Evolutionary conservation across 1,140 invertebrate species (phyloP), one percentile per base, ranked within the genome.

Genomic region (Diabrotica undecimpunctata): DNA sequence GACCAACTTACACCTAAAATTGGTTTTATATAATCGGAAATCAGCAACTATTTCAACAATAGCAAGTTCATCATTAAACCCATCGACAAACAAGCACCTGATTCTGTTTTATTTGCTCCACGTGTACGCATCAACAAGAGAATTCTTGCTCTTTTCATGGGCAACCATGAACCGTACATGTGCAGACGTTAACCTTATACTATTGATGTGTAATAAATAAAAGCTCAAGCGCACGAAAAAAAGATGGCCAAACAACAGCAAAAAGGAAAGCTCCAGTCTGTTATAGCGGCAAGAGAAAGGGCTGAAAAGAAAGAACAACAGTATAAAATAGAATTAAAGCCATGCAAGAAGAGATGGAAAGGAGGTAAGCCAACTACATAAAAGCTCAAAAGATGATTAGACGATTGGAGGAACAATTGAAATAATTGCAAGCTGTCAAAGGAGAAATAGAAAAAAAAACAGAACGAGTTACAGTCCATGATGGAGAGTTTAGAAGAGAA

Each of bases 21-120:
- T 80, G 97, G 97, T 64, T 99, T 99, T 81, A 97, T 97, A 1
- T 99, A 97, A 97, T 98, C 96, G 61, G 98, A 99, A 84, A 99
- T 99, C 77, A 88, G 97, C 72, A 99, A 99, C 77, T 98, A 96
- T 35, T 99, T 99, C 82, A 99, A 98, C 79, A 97, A 99, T 80
- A 93, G 96, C 78, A 98, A 98, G 82, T 99, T 99, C 83, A 96
- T 99, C 71, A 99, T 99, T 76, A 99, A 99, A 82, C 97, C 98
- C 37, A 99, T 99, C 73, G 97, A 99, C 82, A 99, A 99, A 82
- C 98, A 99, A 81, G 95, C 97, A 36, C 96, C 96, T 54, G 97
- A 99, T 83, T 99, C 99, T 84, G 94, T 99, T 61, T 99, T 99
- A 85, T 99, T 98, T 81, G 97, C 97, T 57, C 90, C 95, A 36